phyloP scores from a whole-genome alignment of 2,888 invertebrate species.

The Odontothrips loti region DNA sequence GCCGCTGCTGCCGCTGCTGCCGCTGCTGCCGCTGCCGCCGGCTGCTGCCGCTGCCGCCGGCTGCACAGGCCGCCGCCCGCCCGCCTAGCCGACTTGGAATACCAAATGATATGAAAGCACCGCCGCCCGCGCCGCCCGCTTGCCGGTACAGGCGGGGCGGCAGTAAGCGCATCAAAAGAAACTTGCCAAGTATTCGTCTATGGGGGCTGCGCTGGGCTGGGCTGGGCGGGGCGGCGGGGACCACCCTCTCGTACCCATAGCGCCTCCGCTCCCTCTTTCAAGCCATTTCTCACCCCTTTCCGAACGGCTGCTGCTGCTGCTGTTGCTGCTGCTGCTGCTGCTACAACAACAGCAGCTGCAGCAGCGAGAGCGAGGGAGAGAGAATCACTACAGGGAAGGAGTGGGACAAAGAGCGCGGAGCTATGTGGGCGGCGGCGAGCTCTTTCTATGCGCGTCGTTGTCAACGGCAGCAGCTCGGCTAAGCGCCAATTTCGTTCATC shows the following conservation, averaged over 20 bases:
- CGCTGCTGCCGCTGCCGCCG: no score
- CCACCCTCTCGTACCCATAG: no score
- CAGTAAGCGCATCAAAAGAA: slow-evolving; percentile 21
- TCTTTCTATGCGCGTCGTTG: no score
- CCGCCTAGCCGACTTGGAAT: not conserved
- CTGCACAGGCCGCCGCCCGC: not conserved
- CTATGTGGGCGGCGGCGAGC: no score
- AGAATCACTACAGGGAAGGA: no score
- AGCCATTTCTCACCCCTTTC: not conserved
- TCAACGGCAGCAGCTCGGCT: no score
- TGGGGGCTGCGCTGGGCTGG: slow-evolving; percentile 40
- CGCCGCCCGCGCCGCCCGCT: not conserved
- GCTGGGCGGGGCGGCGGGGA: no score
- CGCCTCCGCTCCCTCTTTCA: not conserved
- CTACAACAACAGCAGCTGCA: not conserved
- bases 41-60: not conserved
- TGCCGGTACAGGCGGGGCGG: not conserved
- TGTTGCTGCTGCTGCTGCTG: not conserved
- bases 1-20: no score
- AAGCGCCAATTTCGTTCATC: no score
- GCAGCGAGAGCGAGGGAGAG: not conserved
- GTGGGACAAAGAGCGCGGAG: no score
- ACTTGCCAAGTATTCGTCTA: not conserved
- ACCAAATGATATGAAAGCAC: slow-evolving; percentile 11
- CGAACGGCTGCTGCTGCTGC: no score